Evolutionary conservation across 2,888 invertebrate genomes (phyloP).

Genomic region (Quadriops clusia): DNA sequence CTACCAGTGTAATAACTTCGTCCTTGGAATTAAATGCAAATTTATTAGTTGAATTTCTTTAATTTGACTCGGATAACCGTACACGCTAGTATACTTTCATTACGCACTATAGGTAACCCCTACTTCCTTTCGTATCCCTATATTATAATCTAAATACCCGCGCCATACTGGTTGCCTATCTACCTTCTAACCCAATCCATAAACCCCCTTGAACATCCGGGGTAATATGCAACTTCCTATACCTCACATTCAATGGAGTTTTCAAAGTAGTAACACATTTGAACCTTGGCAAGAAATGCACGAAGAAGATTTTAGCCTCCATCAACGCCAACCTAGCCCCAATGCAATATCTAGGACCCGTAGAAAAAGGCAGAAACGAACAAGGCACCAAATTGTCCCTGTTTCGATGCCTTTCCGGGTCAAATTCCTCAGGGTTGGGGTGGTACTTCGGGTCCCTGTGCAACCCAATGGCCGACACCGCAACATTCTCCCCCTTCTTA

Average conservation of each 20-base stretch:
- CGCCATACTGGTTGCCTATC: too few species aligned
- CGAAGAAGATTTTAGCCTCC: constrained; percentile 24
- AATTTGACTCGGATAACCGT: too few species aligned
- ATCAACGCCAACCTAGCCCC: constrained; percentile 34
- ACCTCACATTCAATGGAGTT: constrained; percentile 12
- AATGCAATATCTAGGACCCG: constrained; percentile 52
- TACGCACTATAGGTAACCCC: too few species aligned
- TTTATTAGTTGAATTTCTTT: too few species aligned
- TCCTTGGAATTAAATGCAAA: too few species aligned
- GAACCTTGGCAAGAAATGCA: constrained; percentile 21
- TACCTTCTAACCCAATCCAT: too few species aligned
- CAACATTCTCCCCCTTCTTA: constrained; percentile 14
- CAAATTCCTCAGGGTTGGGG: constrained; percentile 25
- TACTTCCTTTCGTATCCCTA: too few species aligned
- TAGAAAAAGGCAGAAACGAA: constrained; percentile 27
- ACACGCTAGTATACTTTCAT: too few species aligned
- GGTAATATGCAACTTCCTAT: too few species aligned
- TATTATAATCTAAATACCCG: too few species aligned
- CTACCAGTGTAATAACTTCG: too few species aligned
- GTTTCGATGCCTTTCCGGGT: constrained; percentile 38
- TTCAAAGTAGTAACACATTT: constrained; percentile 21
- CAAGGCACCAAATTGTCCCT: constrained; percentile 38
- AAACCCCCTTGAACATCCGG: too few species aligned
- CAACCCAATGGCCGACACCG: constrained; percentile 22
- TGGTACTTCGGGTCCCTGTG: constrained; percentile 24